A percentile compares a stretch with the other conserved stretches of the same genome.
Evolutionary conservation across 2,888 invertebrate species (phyloP).

Genomic region (Epistrophe grossulariae): DNA sequence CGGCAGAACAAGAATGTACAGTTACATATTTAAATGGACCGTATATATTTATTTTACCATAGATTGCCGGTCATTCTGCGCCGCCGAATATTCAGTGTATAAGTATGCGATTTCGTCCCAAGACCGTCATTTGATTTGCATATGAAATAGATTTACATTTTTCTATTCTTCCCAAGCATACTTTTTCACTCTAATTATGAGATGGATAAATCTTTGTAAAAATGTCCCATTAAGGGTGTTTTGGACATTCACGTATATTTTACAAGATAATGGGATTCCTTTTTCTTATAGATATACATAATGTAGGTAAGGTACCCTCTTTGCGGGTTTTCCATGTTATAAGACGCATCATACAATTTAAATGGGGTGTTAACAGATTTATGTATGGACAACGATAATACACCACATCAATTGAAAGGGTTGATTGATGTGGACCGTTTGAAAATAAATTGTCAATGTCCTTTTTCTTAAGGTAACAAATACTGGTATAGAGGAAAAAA

Average conservation of each 20-base stretch:
- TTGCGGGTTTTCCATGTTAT: background rate
- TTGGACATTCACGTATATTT: slow-evolving; percentile 63
- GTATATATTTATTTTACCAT: slow-evolving; percentile 29
- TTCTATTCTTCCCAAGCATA: slow-evolving; percentile 41
- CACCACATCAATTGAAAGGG: slow-evolving; percentile 56
- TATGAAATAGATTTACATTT: slow-evolving; percentile 71
- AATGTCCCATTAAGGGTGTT: slow-evolving; percentile 73
- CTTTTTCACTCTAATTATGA: slow-evolving; percentile 72
- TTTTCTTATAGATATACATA: slow-evolving; percentile 1
- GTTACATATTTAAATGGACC: slow-evolving; percentile 61
- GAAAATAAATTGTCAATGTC: slow-evolving; percentile 44
- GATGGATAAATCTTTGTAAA: slow-evolving; percentile 68
- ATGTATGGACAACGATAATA: slow-evolving; percentile 52
- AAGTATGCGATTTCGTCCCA: slow-evolving; percentile 56
- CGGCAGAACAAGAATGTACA: slow-evolving; percentile 24
- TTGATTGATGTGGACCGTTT: slow-evolving; percentile 50
- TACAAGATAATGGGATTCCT: slow-evolving; percentile 57
- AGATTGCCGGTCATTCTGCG: slow-evolving; percentile 66
- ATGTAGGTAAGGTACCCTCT: background rate
- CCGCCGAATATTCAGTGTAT: slow-evolving; percentile 48
- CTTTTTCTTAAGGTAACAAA: slow-evolving; percentile 3
- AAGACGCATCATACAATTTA: slow-evolving; percentile 28
- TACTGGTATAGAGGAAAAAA: background rate
- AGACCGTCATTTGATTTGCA: slow-evolving; percentile 63
- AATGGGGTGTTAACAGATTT: slow-evolving; percentile 75